These are phyloP conservation scores for Poecilia latipinna DNA, from an alignment of 2,113 vertebrate species.

Conservation along the genomic window DNA sequence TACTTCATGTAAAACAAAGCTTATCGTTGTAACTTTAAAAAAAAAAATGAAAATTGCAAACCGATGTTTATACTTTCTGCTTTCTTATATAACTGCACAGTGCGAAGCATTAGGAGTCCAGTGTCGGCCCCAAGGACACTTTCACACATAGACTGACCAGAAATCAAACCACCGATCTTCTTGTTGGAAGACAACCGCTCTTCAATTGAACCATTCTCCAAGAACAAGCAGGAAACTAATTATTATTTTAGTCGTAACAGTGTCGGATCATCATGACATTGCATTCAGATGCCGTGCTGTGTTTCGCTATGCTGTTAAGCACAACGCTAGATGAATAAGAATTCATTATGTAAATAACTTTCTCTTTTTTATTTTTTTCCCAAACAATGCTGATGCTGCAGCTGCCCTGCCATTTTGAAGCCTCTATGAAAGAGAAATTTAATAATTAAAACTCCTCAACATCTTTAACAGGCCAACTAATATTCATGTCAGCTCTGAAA, in stretches of 20 bases:
- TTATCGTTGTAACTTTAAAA: background rate
- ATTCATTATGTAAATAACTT: conserved; percentile 18
- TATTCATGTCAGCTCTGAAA: conserved; percentile 41
- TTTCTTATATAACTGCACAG: background rate
- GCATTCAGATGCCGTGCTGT: conserved; percentile 6
- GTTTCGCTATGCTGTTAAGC: conserved; percentile 9
- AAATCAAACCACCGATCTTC: background rate
- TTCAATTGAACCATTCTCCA: background rate
- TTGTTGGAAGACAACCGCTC: background rate
- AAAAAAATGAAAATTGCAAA: background rate
- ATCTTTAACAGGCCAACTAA: conserved; percentile 32
- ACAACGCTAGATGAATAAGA: conserved; percentile 30
- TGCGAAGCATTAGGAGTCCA: background rate
- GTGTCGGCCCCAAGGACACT: background rate
- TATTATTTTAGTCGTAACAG: background rate
- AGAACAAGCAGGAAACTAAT: conserved; percentile 4
- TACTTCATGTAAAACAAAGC: background rate
- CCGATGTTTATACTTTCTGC: background rate
- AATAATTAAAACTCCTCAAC: conserved; percentile 34
- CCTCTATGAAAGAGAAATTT: conserved; percentile 20
- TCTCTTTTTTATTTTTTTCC: conserved; percentile 5
- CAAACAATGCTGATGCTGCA: conserved; percentile 13
- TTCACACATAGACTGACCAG: background rate
- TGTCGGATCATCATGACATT: conserved; percentile 6
- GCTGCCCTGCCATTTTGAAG: conserved; percentile 21